phyloP scores from a whole-genome alignment of 1,140 invertebrate species.

The Diachasmimorpha longicaudata region DNA sequence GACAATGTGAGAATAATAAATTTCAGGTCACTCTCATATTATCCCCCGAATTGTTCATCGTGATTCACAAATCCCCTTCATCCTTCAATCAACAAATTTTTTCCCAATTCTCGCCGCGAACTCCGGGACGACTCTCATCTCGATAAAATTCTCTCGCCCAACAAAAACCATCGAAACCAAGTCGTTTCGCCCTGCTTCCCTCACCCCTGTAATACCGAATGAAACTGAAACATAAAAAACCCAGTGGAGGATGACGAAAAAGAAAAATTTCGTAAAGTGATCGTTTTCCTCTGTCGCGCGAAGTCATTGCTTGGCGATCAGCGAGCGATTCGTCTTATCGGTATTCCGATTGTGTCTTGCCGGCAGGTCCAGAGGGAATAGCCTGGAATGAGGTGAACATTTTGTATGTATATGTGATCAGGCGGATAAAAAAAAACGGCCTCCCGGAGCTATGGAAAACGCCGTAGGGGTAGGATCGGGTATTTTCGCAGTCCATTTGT shows the following conservation, averaged over 20 bases:
- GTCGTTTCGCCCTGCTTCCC: not conserved
- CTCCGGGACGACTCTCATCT: too few relatives aligned
- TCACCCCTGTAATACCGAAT: not conserved
- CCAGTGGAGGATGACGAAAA: not conserved
- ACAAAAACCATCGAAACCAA: too few relatives aligned
- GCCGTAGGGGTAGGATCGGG: constrained; percentile 21
- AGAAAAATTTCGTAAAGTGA: not conserved
- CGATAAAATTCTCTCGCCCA: too few relatives aligned
- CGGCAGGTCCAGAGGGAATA: constrained; percentile 32
- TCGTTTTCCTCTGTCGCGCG: constrained; percentile 17
- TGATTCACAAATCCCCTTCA: too few relatives aligned
- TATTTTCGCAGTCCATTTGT: constrained; percentile 61
- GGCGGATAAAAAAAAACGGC: not conserved
- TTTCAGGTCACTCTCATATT: too few relatives aligned
- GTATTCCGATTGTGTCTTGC: constrained; percentile 47
- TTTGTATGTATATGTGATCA: constrained; percentile 24
- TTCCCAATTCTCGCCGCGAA: too few relatives aligned
- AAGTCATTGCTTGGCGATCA: constrained; percentile 56
- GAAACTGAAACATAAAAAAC: not conserved
- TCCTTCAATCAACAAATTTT: too few relatives aligned
- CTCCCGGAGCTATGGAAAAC: constrained; percentile 18
- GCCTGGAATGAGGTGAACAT: constrained; percentile 13
- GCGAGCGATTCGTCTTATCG: constrained; percentile 52
- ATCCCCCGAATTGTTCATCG: too few relatives aligned
- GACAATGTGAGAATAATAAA: too few relatives aligned